These are phyloP conservation scores for Gadus macrocephalus DNA, from an alignment of 2,113 vertebrate species.

Conservation along the genomic window DNA sequence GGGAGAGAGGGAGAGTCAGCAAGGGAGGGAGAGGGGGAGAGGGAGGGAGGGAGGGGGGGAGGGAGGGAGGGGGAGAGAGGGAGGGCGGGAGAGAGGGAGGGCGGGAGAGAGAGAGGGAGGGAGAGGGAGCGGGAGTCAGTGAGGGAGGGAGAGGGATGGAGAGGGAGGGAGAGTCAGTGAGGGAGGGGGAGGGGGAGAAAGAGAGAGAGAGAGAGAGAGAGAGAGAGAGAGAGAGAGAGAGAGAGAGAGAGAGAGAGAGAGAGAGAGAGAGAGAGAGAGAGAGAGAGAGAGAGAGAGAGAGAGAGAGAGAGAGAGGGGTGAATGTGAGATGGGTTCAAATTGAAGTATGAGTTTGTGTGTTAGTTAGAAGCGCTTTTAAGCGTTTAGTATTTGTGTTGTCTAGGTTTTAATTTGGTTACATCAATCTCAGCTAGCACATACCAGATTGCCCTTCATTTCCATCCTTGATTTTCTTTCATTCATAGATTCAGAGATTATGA, in stretches of 20 bases:
- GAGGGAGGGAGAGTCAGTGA: neutral
- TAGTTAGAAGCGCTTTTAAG: too few relatives aligned
- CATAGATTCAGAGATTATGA: too few relatives aligned
- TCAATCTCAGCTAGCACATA: too few relatives aligned
- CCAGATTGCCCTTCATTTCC: too few relatives aligned
- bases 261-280: neutral
- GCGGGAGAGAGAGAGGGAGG: too few relatives aligned
- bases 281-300: neutral
- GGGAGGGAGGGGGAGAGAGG: neutral
- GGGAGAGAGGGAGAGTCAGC: constrained; percentile 2
- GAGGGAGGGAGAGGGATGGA: neutral
- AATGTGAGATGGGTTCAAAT: too few relatives aligned
- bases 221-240: neutral
- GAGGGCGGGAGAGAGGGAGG: neutral
- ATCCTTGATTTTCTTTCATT: too few relatives aligned
- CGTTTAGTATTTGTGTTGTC: too few relatives aligned
- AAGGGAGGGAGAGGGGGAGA: neutral
- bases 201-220: neutral
- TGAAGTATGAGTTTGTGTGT: too few relatives aligned
- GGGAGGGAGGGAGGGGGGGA: neutral
- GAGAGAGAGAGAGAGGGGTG: neutral
- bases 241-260: neutral
- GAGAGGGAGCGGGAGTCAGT: neutral
- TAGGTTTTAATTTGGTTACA: too few relatives aligned
- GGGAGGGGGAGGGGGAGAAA: neutral